A percentile compares a stretch with the other conserved stretches of the same genome.
Evolutionary conservation across 2,888 invertebrate genomes (phyloP).

Genomic region (Neria commutata): DNA sequence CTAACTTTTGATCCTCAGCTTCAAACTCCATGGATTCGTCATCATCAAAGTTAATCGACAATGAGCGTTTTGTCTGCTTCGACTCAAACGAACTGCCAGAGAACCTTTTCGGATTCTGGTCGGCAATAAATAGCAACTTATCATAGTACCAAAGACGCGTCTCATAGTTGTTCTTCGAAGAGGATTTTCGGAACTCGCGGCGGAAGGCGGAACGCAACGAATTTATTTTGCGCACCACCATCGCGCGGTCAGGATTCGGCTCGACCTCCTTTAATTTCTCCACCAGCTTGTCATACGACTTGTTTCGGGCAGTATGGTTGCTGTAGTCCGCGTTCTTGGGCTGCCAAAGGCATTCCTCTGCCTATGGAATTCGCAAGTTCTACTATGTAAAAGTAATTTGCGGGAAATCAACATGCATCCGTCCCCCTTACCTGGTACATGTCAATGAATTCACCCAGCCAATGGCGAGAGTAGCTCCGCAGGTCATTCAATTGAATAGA

Average conservation of each 20-base stretch:
- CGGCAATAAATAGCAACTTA: constrained; percentile 56
- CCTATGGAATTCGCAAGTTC: too few species aligned
- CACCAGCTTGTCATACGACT: constrained; percentile 58
- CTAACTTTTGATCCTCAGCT: constrained; percentile 46
- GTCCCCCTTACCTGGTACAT: constrained; percentile 57
- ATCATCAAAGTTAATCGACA: constrained; percentile 51
- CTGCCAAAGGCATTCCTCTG: constrained; percentile 59
- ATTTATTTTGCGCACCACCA: constrained; percentile 61
- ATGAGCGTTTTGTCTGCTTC: constrained; percentile 47
- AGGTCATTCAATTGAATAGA: constrained; percentile 52
- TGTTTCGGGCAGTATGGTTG: constrained; percentile 56
- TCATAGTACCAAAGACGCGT: constrained; percentile 60
- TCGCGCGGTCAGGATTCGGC: constrained; percentile 57
- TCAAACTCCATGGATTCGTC: constrained; percentile 58
- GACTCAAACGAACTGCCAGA: constrained; percentile 36
- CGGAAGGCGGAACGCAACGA: constrained; percentile 59
- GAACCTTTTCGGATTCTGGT: constrained; percentile 54
- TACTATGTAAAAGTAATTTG: too few species aligned
- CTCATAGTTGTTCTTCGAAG: constrained; percentile 51
- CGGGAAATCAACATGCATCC: too few species aligned
- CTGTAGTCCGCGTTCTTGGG: constrained; percentile 60
- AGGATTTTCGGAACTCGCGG: constrained; percentile 56
- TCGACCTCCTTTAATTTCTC: constrained; percentile 60
- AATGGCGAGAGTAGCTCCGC: constrained; percentile 58
- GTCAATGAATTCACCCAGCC: constrained; percentile 60